phyloP scores from a whole-genome alignment of 35 echinoderm and acorn worm species.

The Strongylocentrotus purpuratus region DNA sequence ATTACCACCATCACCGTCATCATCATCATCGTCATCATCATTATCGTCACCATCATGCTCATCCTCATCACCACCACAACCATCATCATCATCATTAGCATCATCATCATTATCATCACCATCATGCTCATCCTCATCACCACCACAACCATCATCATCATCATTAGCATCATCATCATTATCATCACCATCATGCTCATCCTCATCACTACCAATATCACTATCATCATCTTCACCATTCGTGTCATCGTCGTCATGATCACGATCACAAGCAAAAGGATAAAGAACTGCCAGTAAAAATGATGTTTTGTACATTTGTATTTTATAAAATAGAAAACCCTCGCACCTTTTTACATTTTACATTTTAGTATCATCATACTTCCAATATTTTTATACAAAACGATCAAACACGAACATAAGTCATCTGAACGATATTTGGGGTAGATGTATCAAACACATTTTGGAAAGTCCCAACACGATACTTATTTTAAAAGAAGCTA shows the following conservation, averaged over 20 bases:
- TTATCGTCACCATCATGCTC: too few species aligned
- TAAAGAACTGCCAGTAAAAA: background rate
- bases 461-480: background rate
- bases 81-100: too few species aligned
- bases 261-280: background rate
- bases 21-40: too few species aligned
- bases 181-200: background rate
- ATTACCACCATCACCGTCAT: too few species aligned
- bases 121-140: too few species aligned
- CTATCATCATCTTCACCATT: background rate
- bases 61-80: too few species aligned
- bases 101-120: too few species aligned
- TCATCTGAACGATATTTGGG: background rate
- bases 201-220: too few species aligned
- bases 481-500: background rate
- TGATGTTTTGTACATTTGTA: background rate
- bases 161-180: background rate
- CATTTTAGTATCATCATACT: background rate
- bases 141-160: too few species aligned
- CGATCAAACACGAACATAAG: background rate
- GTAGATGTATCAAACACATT: background rate
- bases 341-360: background rate
- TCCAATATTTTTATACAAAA: background rate
- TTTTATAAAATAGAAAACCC: background rate
- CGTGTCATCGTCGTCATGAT: background rate